Base-by-base conservation (phyloP, 2,113 vertebrate genomes). In the Onychorhynchus coronatus region DNA sequence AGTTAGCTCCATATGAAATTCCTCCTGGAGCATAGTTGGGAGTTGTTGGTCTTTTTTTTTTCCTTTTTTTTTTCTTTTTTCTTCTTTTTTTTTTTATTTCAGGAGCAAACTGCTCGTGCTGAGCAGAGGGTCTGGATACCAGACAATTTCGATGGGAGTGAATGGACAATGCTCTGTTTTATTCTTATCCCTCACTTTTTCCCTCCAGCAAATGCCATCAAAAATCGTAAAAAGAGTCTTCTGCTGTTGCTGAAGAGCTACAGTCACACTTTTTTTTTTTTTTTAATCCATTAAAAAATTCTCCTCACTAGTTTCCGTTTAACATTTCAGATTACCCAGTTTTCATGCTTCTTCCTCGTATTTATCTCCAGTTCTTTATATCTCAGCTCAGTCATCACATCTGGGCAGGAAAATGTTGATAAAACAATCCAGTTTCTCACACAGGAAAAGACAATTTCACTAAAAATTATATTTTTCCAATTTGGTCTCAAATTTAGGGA, bases 1-100 rank as follows among this genome's bases (percentile, higher is more conserved):
- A 66, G 46, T 93, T 77, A 81, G 85, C 21, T 88, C 91, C 95
- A 89, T 93, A 95, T 93, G 95, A 91, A 70, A 85, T 95, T 82
- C 91, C 50, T 81, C 81, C 66, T 56, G 55, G 9, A 90, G 72
- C 49, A 22, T 85, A 93, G 91, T 63, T 93, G 68, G 61, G 89
- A 92, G 63, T 81, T 76, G 44, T 81, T 71, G 71, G n/a, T 21
- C 2, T 15, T 46, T 15, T 14, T 17, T 39, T 23, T 24, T 5
- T 4, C 3, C 11, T 5, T 9, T 39, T 22, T 24, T 13, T 4
- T 1, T 7, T 5, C 14, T 16, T 5, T 13, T 10, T 16, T 17
- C 30, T 8, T 23, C 44, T 13, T 28, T 35, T 30, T 8, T 33
- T 33, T 47, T 8, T 4, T 5, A 23, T 41, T 41, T 2, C 19